Percentiles rank a stretch among this genome's conserved stretches.
These are phyloP conservation scores for Octonoba sinensis DNA, from an alignment of 2,888 invertebrate genomes.

Conservation along the genomic window DNA sequence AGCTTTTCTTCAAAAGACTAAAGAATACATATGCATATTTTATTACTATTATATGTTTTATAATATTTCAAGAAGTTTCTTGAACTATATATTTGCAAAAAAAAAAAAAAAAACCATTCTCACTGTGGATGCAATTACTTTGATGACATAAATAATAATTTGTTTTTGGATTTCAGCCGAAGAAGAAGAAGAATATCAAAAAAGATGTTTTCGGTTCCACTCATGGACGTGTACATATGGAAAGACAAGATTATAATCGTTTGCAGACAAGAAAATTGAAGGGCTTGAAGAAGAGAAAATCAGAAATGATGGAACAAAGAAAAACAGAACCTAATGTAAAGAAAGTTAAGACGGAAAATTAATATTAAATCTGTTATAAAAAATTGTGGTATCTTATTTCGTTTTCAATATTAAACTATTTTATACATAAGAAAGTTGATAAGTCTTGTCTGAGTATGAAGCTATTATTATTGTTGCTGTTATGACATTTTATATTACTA, in stretches of 20 bases:
- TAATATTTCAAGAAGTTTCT: no score
- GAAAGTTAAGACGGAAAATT: background rate
- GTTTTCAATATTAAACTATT: no score
- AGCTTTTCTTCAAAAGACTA: no score
- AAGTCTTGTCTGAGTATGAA: background rate
- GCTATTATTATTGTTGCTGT: background rate
- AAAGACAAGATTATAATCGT: constrained; percentile 85
- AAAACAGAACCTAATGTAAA: background rate
- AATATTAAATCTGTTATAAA: background rate
- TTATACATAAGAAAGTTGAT: background rate
- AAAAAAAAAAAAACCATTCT: no score
- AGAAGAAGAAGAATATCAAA: constrained; percentile 91
- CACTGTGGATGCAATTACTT: background rate
- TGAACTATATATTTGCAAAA: no score
- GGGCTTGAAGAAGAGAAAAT: constrained; percentile 79
- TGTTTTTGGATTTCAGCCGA: constrained; percentile 74
- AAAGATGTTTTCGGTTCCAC: constrained; percentile 89
- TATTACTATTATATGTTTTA: no score
- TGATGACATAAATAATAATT: background rate
- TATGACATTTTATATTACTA: no score
- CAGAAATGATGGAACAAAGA: background rate
- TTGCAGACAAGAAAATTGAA: constrained; percentile 93
- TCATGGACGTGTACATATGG: constrained; percentile 92
- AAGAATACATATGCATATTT: no score
- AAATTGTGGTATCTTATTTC: no score